Conservation (phyloP, 1,140 invertebrate genomes). For the Drosophila pandora region DNA sequence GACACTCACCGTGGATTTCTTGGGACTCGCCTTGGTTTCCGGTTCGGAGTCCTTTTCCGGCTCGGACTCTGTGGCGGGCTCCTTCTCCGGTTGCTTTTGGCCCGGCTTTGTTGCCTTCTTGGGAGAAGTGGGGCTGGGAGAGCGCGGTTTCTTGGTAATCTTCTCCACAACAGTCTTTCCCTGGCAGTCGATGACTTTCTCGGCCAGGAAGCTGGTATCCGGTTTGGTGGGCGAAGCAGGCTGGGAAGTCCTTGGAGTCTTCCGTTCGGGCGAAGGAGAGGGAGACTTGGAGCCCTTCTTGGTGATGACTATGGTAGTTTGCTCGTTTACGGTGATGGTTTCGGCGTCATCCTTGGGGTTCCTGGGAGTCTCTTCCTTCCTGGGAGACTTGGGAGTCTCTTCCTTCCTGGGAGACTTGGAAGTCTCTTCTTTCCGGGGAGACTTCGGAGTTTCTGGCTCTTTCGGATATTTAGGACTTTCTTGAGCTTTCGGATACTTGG, state of each 20-base stretch:
- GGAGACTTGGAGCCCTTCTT: slow-evolving; percentile 52
- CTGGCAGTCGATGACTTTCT: slow-evolving; percentile 61
- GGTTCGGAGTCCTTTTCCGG: slow-evolving; percentile 40
- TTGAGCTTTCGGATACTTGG: slow-evolving; percentile 11
- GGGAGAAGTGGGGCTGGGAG: slow-evolving; percentile 11
- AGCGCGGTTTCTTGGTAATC: slow-evolving; percentile 9
- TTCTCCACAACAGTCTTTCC: slow-evolving; percentile 41
- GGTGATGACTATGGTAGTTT: slow-evolving; percentile 54
- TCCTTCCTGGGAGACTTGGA: not conserved
- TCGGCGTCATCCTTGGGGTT: slow-evolving; percentile 42
- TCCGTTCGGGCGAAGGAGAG: slow-evolving; percentile 39
- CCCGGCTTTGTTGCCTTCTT: slow-evolving; percentile 6
- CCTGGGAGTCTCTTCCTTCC: not conserved
- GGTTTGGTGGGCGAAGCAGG: slow-evolving; percentile 7
- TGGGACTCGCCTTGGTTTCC: slow-evolving; percentile 23
- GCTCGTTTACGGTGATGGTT: slow-evolving; percentile 38
- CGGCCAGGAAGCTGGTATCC: slow-evolving; percentile 48
- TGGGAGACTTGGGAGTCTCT: not conserved
- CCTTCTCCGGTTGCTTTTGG: slow-evolving; percentile 1
- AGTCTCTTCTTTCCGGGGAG: slow-evolving; percentile 1
- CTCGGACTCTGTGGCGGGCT: slow-evolving; percentile 4
- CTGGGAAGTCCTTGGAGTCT: slow-evolving; percentile 21
- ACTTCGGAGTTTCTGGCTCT: not conserved
- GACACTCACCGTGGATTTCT: slow-evolving; percentile 8
- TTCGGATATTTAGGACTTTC: slow-evolving; percentile 6